These are phyloP conservation scores for Mellivora capensis DNA, from an alignment of 2,113 vertebrate species.

Conservation along the genomic window DNA sequence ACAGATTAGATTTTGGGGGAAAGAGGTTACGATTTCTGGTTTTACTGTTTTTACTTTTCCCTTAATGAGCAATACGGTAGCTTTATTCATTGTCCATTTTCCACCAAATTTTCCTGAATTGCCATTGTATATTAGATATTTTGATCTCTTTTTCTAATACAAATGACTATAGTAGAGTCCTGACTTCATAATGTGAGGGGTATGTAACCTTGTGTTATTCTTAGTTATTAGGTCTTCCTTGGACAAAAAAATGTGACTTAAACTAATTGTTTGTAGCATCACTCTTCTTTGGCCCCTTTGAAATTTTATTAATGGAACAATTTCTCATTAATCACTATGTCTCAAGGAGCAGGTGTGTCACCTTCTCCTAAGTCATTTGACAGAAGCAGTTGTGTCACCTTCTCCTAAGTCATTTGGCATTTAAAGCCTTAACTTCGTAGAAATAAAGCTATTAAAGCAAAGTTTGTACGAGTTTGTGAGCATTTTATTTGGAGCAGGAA, in stretches of 20 bases:
- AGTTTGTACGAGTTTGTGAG: background rate
- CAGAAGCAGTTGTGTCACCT: background rate
- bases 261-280: background rate
- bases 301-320: constrained; percentile 18
- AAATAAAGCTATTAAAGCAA: constrained; percentile 10
- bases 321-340: background rate
- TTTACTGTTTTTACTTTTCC: background rate
- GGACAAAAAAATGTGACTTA: background rate
- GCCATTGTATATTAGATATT: background rate
- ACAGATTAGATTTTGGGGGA: background rate
- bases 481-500: background rate
- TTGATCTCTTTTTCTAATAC: background rate
- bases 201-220: background rate
- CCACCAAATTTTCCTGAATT: background rate
- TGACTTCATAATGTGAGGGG: background rate
- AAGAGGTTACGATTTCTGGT: background rate
- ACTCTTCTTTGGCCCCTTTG: background rate
- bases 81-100: background rate
- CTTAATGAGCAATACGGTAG: background rate
- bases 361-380: background rate
- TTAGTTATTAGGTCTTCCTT: background rate
- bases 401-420: background rate
- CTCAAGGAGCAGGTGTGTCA: background rate
- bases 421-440: background rate
- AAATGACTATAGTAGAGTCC: background rate